phyloP scores from a whole-genome alignment of 2,797 vertebrate species.

The Halcyon leucocephala region DNA sequence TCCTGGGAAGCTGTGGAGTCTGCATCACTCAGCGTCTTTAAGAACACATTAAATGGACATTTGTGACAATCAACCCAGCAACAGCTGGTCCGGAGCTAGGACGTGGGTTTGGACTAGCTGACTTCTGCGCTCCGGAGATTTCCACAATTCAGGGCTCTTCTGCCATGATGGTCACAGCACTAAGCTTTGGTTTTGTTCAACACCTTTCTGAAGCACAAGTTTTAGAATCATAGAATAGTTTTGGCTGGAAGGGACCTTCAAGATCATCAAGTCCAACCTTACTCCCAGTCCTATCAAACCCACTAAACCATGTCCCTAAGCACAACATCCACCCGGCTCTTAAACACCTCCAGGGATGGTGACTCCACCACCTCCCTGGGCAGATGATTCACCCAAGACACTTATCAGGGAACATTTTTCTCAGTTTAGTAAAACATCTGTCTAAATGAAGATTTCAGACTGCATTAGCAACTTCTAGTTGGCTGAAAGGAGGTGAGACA shows the following conservation, averaged over 20 bases:
- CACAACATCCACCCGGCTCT: no score
- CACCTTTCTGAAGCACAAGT: background rate
- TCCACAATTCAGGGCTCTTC: background rate
- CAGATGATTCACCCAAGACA: background rate
- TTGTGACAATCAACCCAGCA: background rate
- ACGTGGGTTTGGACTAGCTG: background rate
- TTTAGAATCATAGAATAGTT: background rate
- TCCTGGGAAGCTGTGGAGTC: background rate
- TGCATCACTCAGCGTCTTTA: accelerated
- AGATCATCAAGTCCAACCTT: no score
- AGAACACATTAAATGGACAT: accelerated
- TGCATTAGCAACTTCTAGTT: background rate
- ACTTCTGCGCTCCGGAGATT: accelerated
- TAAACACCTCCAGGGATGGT: no score
- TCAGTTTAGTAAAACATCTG: background rate
- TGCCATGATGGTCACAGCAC: background rate
- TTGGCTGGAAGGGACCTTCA: no score
- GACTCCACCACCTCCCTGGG: no score
- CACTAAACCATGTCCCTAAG: no score
- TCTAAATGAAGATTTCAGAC: background rate
- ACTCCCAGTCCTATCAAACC: no score
- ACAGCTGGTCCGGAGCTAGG: background rate
- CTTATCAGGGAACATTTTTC: background rate
- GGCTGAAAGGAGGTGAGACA: background rate
- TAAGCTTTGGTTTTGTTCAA: background rate